A percentile compares a stretch with the other conserved stretches of the same genome.
Conservation (phyloP, 2,113 vertebrate genomes). For the Turnix velox region DNA sequence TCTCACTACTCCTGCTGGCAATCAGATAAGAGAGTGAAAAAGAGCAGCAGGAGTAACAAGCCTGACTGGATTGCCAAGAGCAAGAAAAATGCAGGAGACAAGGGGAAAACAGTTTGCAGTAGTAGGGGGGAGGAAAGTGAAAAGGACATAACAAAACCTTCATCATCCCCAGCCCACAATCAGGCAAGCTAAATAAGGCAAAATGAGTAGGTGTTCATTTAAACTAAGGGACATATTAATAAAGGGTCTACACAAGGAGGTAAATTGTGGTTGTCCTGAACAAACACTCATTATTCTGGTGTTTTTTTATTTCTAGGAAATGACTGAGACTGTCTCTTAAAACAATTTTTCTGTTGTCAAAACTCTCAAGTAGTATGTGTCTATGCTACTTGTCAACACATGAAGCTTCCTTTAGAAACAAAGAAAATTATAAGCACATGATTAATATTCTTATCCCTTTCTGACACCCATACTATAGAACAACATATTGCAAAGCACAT, state of each 20-base stretch:
- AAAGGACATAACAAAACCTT: background rate
- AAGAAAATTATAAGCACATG: background rate
- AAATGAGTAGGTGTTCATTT: background rate
- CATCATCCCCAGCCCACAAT: background rate
- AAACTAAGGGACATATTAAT: background rate
- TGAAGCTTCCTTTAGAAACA: background rate
- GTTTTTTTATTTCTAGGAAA: background rate
- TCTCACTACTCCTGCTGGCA: background rate
- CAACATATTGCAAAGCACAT: background rate
- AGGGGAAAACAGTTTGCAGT: background rate
- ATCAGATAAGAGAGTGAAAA: background rate
- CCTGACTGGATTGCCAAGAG: background rate
- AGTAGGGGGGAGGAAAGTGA: background rate
- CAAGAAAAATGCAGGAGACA: background rate
- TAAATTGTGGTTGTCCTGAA: background rate
- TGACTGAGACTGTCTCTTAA: background rate
- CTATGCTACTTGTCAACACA: background rate
- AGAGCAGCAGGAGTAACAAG: background rate
- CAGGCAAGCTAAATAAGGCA: background rate
- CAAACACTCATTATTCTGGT: background rate
- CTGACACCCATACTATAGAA: background rate
- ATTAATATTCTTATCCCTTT: background rate
- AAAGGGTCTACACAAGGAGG: background rate
- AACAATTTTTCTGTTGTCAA: background rate
- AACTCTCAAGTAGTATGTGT: background rate